These are phyloP conservation scores for Drosophila ustulata DNA, from an alignment of 2,888 invertebrate genomes.

Conservation along the genomic window DNA sequence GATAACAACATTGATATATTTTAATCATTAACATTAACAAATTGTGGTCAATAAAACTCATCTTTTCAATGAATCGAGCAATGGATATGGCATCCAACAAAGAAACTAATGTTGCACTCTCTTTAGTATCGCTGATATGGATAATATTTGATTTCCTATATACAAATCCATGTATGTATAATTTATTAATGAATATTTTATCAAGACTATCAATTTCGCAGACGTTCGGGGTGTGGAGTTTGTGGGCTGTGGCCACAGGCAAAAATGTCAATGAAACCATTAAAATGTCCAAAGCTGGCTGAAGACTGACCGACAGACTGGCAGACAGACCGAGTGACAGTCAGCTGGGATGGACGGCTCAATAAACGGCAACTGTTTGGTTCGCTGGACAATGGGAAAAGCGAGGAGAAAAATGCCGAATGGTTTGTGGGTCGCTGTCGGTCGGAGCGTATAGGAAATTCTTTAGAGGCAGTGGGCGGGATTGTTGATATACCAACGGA, in stretches of 20 bases:
- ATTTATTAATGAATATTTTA: constrained; percentile 40
- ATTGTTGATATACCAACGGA: constrained; percentile 51
- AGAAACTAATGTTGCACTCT: background rate
- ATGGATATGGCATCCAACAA: background rate
- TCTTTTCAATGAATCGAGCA: background rate
- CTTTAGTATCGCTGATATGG: background rate
- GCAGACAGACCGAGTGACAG: constrained; percentile 19
- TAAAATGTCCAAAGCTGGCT: constrained; percentile 62
- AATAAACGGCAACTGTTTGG: constrained; percentile 46
- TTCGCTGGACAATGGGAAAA: constrained; percentile 7
- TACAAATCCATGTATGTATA: constrained; percentile 14
- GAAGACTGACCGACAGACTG: constrained; percentile 27
- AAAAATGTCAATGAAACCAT: constrained; percentile 74
- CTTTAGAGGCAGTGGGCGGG: constrained; percentile 28
- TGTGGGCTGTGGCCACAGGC: constrained; percentile 17
- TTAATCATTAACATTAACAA: background rate
- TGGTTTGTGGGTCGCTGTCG: constrained; percentile 44
- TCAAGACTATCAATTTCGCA: constrained; percentile 45
- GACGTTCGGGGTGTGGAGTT: constrained; percentile 2
- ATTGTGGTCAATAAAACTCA: background rate
- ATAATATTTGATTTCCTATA: constrained; percentile 8
- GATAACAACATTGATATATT: background rate
- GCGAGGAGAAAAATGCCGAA: constrained; percentile 25
- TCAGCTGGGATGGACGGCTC: constrained; percentile 40
- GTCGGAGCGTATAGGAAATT: constrained; percentile 53